Evolutionary conservation across 2,888 invertebrate genomes (phyloP).

Genomic region (Dryomyza anilis): DNA sequence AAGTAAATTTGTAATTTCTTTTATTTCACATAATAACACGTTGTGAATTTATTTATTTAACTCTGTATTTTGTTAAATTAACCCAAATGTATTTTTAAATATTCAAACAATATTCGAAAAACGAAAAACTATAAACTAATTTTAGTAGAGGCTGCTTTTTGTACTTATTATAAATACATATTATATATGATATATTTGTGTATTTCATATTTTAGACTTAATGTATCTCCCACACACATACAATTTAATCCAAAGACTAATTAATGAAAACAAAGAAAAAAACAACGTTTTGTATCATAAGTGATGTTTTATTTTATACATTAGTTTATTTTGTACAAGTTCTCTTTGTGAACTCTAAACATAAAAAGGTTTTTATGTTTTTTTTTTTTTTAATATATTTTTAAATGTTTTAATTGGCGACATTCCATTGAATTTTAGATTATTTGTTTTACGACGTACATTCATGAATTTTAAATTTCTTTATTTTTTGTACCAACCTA

Average conservation of each 20-base stretch:
- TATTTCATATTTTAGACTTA: slow-evolving; percentile 8
- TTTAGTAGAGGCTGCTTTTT: slow-evolving; percentile 37
- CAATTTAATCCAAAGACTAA: slow-evolving; percentile 28
- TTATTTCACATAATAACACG: background rate
- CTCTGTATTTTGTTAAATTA: background rate
- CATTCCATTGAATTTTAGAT: too few relatives aligned
- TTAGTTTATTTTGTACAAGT: slow-evolving; percentile 19
- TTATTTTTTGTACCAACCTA: too few relatives aligned
- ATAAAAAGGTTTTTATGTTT: background rate
- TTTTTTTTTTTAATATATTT: too few relatives aligned
- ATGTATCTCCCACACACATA: background rate
- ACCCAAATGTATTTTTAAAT: too few relatives aligned
- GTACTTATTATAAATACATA: slow-evolving; percentile 30
- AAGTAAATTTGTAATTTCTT: background rate
- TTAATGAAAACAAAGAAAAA: slow-evolving; percentile 13
- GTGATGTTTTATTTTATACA: too few relatives aligned
- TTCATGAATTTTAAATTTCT: too few relatives aligned
- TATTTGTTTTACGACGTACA: background rate
- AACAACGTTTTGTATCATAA: background rate
- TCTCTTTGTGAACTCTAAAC: slow-evolving; percentile 23
- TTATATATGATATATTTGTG: slow-evolving; percentile 1
- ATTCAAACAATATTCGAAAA: background rate
- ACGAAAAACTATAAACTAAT: background rate
- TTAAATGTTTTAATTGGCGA: too few relatives aligned
- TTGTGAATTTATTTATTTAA: background rate